Evolutionary conservation across 2,888 invertebrate genomes (phyloP).

Genomic region (Tiphia femorata): DNA sequence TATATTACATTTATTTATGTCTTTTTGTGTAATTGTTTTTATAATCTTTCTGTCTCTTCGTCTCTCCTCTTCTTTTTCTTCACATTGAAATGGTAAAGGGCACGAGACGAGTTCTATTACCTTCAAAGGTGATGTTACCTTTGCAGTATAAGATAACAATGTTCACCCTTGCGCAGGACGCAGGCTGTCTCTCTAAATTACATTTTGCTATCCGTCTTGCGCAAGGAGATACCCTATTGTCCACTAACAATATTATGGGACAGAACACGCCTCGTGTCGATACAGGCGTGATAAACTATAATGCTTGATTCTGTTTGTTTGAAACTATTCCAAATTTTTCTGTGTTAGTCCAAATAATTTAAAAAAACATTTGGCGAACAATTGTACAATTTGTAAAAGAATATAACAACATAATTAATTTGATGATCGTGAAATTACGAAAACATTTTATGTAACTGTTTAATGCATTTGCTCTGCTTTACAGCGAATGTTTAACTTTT

Average conservation of each 20-base stretch:
- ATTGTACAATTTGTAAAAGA: constrained; percentile 8
- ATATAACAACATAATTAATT: constrained; percentile 3
- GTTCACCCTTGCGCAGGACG: constrained; percentile 32
- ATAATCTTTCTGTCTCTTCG: constrained; percentile 39
- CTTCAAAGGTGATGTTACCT: constrained; percentile 22
- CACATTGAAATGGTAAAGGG: constrained; percentile 34
- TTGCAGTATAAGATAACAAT: constrained; percentile 16
- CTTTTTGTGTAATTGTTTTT: constrained; percentile 58
- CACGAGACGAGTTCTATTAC: constrained; percentile 38
- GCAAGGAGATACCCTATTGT: constrained; percentile 28
- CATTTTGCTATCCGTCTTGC: constrained; percentile 17
- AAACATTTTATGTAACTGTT: too few species aligned
- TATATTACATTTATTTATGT: constrained; percentile 68
- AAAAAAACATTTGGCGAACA: not conserved
- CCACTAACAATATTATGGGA: constrained; percentile 10
- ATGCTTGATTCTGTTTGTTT: constrained; percentile 30
- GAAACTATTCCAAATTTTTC: constrained; percentile 21
- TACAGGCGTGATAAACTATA: constrained; percentile 44
- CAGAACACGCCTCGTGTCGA: constrained; percentile 48
- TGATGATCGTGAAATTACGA: not conserved
- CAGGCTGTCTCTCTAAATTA: constrained; percentile 34
- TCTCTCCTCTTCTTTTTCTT: constrained; percentile 28
- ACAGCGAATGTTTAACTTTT: not conserved
- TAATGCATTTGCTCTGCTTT: not conserved
- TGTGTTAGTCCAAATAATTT: not conserved